Evolutionary conservation across 2,888 invertebrate genomes (phyloP), one percentile per base, ranked within the genome.

Genomic region (Latrodectus hesperus): DNA sequence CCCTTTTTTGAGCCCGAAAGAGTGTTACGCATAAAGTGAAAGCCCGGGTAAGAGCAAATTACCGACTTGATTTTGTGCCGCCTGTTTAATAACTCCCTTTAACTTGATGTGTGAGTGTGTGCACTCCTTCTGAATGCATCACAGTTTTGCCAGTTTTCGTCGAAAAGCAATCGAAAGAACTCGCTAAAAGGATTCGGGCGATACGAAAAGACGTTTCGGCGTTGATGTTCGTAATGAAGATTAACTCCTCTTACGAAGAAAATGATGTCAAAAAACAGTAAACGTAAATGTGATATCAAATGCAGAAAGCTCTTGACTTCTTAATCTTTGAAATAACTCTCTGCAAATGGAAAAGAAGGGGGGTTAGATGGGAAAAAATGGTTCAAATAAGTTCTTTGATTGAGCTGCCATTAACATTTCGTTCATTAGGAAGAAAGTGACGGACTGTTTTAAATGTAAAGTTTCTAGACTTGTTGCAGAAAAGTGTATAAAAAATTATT

Each of bases 331-430:
- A 76, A 80, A 80, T 80, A 60, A 60, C n/a, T 60, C 12, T 3
- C 14, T 6, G 60, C n/a, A 60, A 60, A 60, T 60, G 60, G 60
- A 60, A 60, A 60, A 60, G 85, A 75, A 65, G 60, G 72, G 16
- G 52, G 73, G 49, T 38, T 74, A 81, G 65, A 74, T 73, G 81
- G 76, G 76, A 68, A 53, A 67, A 86, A 86, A 87, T 72, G 77
- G 81, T 77, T 77, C 72, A 65, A 53, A 80, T 72, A 72, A 72
- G 72, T 80, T 80, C 85, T 86, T 74, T 86, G 86, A 87, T 81
- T 87, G 81, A 87, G 77, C 81, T 81, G 72, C 86, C 86, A 87
- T 87, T 87, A 87, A 87, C 74, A 72, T 84, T 71, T 79, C 38
- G n/a, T n/a, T 60, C n/a, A 60, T 60, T 11, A 60, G 38, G 6